A percentile compares a stretch with the other conserved stretches of the same genome.
Conservation (phyloP, 2,113 vertebrate genomes). For the Periophthalmus modestus region DNA sequence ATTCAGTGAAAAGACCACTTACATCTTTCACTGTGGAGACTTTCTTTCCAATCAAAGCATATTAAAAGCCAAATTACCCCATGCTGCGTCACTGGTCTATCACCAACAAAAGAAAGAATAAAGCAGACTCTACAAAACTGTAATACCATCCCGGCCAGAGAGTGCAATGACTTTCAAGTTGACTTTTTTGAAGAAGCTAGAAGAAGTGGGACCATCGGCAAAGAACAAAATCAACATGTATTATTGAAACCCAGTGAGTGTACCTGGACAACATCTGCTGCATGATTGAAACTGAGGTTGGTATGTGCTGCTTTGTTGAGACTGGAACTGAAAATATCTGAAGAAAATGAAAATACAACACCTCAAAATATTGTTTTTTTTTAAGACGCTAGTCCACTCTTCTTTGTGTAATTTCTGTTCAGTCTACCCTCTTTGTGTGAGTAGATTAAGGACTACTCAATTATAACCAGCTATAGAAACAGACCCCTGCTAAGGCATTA, state of each 20-base stretch:
- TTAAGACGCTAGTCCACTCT: too few species aligned
- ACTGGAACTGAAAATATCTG: not conserved
- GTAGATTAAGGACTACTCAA: too few species aligned
- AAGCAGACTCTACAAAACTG: not conserved
- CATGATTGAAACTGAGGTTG: not conserved
- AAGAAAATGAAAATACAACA: not conserved
- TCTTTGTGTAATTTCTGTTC: too few species aligned
- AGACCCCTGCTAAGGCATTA: too few species aligned
- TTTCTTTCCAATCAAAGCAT: not conserved
- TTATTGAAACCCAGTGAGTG: not conserved
- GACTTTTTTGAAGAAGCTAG: not conserved
- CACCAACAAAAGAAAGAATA: not conserved
- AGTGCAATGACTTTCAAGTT: not conserved
- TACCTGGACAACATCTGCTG: not conserved
- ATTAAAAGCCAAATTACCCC: not conserved
- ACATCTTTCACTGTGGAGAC: not conserved
- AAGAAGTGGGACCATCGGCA: not conserved
- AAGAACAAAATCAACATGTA: not conserved
- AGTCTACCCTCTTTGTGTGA: too few species aligned
- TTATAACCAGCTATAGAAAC: too few species aligned
- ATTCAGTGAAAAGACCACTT: slow-evolving; percentile 9
- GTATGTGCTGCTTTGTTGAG: not conserved
- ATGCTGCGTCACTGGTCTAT: not conserved
- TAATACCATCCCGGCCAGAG: not conserved
- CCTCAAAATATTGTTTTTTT: too few species aligned